Evolutionary conservation across 2,888 invertebrate species (phyloP).

Genomic region (Cepaea hortensis): DNA sequence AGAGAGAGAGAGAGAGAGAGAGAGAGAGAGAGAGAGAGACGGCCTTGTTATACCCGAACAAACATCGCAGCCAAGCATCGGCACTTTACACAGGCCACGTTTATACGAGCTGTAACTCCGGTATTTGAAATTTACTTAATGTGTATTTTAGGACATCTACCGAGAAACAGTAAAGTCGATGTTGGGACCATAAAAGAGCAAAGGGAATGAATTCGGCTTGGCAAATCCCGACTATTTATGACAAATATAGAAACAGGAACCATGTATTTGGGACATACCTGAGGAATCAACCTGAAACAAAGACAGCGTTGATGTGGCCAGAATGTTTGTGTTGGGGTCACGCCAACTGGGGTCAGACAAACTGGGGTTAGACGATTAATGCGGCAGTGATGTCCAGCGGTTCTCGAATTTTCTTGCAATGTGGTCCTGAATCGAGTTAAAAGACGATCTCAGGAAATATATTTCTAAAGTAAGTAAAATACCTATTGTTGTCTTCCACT

Average conservation of each 20-base stretch:
- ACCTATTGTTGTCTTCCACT: no score
- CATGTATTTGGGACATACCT: constrained; percentile 2
- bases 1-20: no score
- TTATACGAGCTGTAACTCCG: neutral
- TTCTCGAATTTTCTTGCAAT: no score
- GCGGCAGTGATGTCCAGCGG: no score
- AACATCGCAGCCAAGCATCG: neutral
- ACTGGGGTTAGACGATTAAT: no score
- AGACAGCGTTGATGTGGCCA: neutral
- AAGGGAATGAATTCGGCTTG: neutral
- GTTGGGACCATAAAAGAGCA: neutral
- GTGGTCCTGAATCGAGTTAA: no score
- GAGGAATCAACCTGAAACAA: neutral
- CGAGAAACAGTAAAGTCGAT: neutral
- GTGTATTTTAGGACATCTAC: neutral
- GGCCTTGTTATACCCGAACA: neutral
- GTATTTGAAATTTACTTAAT: neutral
- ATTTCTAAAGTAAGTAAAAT: no score
- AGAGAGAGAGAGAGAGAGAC: neutral
- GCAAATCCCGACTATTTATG: neutral
- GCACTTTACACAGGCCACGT: neutral
- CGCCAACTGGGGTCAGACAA: neutral
- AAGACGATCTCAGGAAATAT: no score
- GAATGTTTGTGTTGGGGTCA: neutral
- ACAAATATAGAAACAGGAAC: constrained; percentile 6